These are phyloP conservation scores for Latrodectus elegans DNA, from an alignment of 2,888 invertebrate species.

Conservation along the genomic window DNA sequence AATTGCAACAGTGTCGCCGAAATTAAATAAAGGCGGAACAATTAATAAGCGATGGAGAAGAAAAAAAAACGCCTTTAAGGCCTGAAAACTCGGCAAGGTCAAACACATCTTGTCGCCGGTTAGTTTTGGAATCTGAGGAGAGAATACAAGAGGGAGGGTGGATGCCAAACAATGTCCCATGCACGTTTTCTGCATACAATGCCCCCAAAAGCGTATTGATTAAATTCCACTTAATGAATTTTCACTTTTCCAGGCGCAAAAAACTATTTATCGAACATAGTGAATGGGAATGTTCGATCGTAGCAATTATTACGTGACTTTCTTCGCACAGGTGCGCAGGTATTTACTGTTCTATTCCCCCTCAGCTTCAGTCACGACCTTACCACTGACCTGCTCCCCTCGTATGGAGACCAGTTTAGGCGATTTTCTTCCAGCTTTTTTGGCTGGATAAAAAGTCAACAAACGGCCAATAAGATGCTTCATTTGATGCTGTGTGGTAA, in stretches of 20 bases:
- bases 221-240: not conserved
- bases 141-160: not conserved
- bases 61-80: slow-evolving; percentile 2
- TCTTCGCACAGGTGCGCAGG: slow-evolving; percentile 56
- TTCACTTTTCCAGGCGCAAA: slow-evolving; percentile 42
- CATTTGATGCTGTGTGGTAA: slow-evolving; percentile 15
- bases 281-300: slow-evolving; percentile 30
- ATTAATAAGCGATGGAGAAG: not conserved
- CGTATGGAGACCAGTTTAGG: slow-evolving; percentile 23
- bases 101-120: not conserved
- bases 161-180: not conserved
- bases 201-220: not conserved
- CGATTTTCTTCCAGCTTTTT: slow-evolving; percentile 30
- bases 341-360: not conserved
- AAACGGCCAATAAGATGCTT: slow-evolving; percentile 23
- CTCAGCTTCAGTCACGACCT: slow-evolving; percentile 10
- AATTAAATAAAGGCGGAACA: no score
- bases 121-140: not conserved
- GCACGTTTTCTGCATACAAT: not conserved
- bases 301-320: slow-evolving; percentile 45
- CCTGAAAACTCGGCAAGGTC: not conserved
- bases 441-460: slow-evolving; percentile 12
- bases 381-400: not conserved
- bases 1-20: no score
- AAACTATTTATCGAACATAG: slow-evolving; percentile 16